Percentiles rank a stretch among this genome's conserved stretches.
These are phyloP conservation scores for Lacerta viridis DNA, from an alignment of 2,797 vertebrate genomes.

Conservation along the genomic window DNA sequence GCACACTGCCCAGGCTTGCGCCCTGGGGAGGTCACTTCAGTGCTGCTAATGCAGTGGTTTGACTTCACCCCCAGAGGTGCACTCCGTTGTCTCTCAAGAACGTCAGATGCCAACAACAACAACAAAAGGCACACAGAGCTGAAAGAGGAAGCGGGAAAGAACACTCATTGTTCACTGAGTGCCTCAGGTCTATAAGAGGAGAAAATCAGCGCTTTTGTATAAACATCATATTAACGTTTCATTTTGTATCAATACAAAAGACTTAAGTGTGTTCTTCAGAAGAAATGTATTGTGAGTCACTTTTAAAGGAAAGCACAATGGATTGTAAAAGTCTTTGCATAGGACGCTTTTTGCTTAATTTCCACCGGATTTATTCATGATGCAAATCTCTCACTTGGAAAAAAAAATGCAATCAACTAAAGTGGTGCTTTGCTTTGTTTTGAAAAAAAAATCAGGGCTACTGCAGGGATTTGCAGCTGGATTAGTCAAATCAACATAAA, in stretches of 20 bases:
- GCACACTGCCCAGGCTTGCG: too few species aligned
- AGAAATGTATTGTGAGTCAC: constrained; percentile 7
- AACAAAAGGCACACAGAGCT: too few species aligned
- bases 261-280: background rate
- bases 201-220: constrained; percentile 35
- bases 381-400: constrained; percentile 32
- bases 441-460: constrained; percentile 42
- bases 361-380: constrained; percentile 26
- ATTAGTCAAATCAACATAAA: constrained; percentile 53
- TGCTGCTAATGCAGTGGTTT: too few species aligned
- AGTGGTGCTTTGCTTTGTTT: constrained; percentile 28
- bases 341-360: constrained; percentile 40
- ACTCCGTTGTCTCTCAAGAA: too few species aligned
- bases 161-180: constrained; percentile 47
- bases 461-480: constrained; percentile 34
- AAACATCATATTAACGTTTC: background rate
- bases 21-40: too few species aligned
- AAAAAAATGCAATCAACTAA: constrained; percentile 38
- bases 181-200: constrained; percentile 33
- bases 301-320: constrained; percentile 1
- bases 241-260: constrained; percentile 11
- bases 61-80: too few species aligned
- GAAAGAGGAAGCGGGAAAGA: too few species aligned
- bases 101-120: too few species aligned
- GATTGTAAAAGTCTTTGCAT: background rate